Evolutionary conservation across 2,888 invertebrate genomes (phyloP), one percentile per base, ranked within the genome.

Genomic region (Camptogramma bilineatum): DNA sequence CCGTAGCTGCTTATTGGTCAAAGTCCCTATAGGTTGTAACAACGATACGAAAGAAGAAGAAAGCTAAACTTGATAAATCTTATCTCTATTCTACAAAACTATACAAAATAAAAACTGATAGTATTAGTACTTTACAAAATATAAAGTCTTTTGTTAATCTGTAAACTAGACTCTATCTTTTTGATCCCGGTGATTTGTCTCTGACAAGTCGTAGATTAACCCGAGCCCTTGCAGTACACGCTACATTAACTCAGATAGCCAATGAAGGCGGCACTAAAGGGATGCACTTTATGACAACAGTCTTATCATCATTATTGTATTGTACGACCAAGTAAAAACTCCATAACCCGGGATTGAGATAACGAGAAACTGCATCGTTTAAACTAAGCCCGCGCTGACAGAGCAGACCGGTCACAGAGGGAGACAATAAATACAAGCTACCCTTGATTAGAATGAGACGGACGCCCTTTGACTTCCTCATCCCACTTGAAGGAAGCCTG

Each of bases 321-420:
- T 69, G 73, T 70, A 72, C 68, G 68, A 72, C 75, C 74, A 66
- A 69, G 75, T 73, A 77, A 79, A 78, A 73, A 73, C 78, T 76
- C 70, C 78, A 78, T 81, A 79, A 82, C 78, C 71, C 75, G 71
- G 62, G 75, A 77, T 77, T 73, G 75, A 81, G 82, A 82, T 82
- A 82, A 81, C 79, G 79, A 80, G 79, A 82, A 82, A 83, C 76
- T 81, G 80, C 81, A 81, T 79, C 80, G 76, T 80, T 80, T 78
- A 79, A 70, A 76, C 77, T 77, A 81, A 81, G 74, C 77, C 78
- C 74, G 68, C 68, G 73, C 76, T 76, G 80, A 76, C 75, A 75
- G 74, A 73, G 77, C 73, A 74, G 68, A 74, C 74, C 74, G 64
- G 73, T 69, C 70, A 76, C 73, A 79, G 78, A 80, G 70, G 74